These are phyloP conservation scores for Melanostoma mellinum DNA, from an alignment of 2,888 invertebrate species.

Conservation along the genomic window DNA sequence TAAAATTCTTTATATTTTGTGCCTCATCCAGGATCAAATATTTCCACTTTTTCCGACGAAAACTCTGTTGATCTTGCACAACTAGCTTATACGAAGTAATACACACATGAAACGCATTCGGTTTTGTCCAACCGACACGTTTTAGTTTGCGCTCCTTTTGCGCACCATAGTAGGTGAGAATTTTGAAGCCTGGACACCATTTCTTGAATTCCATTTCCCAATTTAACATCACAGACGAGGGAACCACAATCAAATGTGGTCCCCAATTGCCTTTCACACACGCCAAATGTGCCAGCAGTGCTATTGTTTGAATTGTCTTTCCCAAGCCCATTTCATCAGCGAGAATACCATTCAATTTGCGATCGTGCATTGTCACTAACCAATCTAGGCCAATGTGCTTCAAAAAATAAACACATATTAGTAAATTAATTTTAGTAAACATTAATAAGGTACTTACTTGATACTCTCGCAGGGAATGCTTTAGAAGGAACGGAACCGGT, in stretches of 20 bases:
- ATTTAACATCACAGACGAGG: slow-evolving; percentile 99
- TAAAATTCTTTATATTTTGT: slow-evolving; percentile 99
- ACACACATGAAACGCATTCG: slow-evolving; percentile 98
- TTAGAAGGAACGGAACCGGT: slow-evolving; percentile 95
- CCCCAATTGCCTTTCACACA: slow-evolving; percentile 96
- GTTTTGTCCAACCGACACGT: slow-evolving; percentile 98
- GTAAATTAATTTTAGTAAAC: background rate
- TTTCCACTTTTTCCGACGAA: slow-evolving; percentile 98
- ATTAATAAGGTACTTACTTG: slow-evolving; percentile 80
- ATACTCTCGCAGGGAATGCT: slow-evolving; percentile 95
- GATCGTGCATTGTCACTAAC: slow-evolving; percentile 97
- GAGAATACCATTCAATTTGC: slow-evolving; percentile 96
- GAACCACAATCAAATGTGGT: slow-evolving; percentile 98
- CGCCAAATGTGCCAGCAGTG: slow-evolving; percentile 95
- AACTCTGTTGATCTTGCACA: slow-evolving; percentile 98
- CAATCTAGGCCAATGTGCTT: slow-evolving; percentile 98
- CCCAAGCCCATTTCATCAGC: slow-evolving; percentile 99
- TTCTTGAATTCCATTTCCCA: slow-evolving; percentile 99
- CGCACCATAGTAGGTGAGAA: slow-evolving; percentile 98
- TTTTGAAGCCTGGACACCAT: slow-evolving; percentile 99
- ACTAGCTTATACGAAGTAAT: slow-evolving; percentile 99
- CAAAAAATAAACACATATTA: slow-evolving; percentile 2
- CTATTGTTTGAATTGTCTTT: slow-evolving; percentile 98
- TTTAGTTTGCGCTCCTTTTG: slow-evolving; percentile 97
- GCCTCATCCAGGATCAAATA: slow-evolving; percentile 99